Percentiles rank a stretch among this genome's conserved stretches.
Evolutionary conservation across 2,888 invertebrate genomes (phyloP).

Genomic region (Synanthedon myopaeformis): DNA sequence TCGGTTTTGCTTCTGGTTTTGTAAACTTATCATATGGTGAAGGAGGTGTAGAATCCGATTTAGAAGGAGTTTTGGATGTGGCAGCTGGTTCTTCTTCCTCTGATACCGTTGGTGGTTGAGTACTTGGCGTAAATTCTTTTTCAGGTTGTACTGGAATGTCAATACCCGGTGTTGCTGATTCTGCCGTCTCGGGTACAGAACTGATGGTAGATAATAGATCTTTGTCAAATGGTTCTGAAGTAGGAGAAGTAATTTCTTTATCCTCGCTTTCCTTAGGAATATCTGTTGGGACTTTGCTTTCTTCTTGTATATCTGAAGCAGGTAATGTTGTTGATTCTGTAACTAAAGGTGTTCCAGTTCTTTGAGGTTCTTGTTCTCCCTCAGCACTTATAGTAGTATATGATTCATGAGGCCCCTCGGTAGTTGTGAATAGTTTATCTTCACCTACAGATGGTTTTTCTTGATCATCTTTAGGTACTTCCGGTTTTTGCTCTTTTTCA

Average conservation of each 20-base stretch:
- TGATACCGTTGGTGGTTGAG: slow-evolving; percentile 7
- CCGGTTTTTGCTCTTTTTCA: slow-evolving; percentile 16
- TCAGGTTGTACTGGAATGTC: not conserved
- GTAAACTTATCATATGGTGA: slow-evolving; percentile 3
- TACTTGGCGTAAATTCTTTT: slow-evolving; percentile 1
- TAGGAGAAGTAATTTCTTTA: not conserved
- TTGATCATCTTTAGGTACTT: slow-evolving; percentile 11
- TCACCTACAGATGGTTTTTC: not conserved
- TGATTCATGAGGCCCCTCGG: not conserved
- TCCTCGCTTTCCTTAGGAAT: slow-evolving; percentile 1
- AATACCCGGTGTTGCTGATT: slow-evolving; percentile 1
- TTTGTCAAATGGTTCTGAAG: not conserved
- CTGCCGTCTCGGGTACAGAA: not conserved
- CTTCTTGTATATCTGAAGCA: not conserved
- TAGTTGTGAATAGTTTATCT: not conserved
- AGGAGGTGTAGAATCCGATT: slow-evolving; percentile 8
- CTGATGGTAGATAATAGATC: not conserved
- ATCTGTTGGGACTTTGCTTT: not conserved
- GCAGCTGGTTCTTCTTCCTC: slow-evolving; percentile 14
- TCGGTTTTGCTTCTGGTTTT: slow-evolving; percentile 31
- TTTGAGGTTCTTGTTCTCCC: slow-evolving; percentile 4
- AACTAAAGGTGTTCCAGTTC: not conserved
- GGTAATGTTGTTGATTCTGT: not conserved
- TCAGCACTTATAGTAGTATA: slow-evolving; percentile 10
- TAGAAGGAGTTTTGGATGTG: slow-evolving; percentile 7